Conservation (phyloP, 2,888 invertebrate genomes). For the Volucella bombylans region DNA sequence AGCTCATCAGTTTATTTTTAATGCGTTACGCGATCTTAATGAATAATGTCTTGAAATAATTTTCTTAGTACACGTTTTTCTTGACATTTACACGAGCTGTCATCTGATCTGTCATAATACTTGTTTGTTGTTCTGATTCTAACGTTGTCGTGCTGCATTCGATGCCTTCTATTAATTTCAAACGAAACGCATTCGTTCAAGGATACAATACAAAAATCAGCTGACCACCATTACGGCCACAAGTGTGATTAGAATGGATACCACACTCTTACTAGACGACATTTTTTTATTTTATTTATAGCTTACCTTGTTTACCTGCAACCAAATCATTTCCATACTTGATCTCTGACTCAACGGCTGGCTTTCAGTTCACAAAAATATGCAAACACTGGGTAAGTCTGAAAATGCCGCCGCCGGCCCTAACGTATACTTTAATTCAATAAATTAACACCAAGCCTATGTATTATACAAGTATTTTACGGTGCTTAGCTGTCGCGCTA, state of each 20-base stretch:
- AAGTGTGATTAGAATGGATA: background rate
- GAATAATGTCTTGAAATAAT: too few species aligned
- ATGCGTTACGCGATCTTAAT: too few species aligned
- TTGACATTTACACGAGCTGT: too few species aligned
- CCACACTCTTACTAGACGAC: background rate
- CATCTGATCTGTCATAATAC: too few species aligned
- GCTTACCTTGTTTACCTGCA: slow-evolving; percentile 11
- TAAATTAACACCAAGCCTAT: slow-evolving; percentile 16
- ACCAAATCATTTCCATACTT: slow-evolving; percentile 19
- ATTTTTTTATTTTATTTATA: slow-evolving; percentile 8
- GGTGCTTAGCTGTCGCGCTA: background rate
- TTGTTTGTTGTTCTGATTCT: too few species aligned
- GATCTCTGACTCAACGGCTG: slow-evolving; percentile 21
- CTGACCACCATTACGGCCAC: background rate
- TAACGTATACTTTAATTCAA: slow-evolving; percentile 7
- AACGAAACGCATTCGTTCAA: background rate
- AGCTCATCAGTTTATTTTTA: too few species aligned
- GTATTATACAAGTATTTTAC: background rate
- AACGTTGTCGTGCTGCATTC: too few species aligned
- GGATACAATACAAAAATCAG: slow-evolving; percentile 1
- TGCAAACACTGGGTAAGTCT: background rate
- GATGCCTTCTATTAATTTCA: too few species aligned
- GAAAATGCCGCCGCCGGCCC: background rate
- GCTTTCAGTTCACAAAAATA: background rate
- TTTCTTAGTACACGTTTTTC: too few species aligned